A percentile compares a stretch with the other conserved stretches of the same genome.
These are phyloP conservation scores for Agonopterix arenella DNA, from an alignment of 2,888 invertebrate genomes.

Conservation along the genomic window DNA sequence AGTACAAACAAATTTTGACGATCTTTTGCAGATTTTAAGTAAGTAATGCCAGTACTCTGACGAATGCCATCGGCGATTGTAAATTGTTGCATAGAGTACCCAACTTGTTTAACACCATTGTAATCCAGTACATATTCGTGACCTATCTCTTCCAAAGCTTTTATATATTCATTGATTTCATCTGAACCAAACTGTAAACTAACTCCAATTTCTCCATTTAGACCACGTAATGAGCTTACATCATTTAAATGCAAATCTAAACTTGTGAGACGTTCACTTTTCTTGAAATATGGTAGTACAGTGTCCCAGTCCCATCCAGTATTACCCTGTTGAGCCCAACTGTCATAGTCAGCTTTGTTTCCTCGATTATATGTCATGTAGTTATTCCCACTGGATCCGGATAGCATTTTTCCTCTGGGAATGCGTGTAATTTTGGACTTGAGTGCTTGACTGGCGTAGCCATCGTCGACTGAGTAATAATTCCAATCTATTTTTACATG, in stretches of 20 bases:
- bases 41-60: constrained; percentile 30
- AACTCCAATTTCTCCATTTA: constrained; percentile 22
- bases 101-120: constrained; percentile 27
- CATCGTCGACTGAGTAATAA: constrained; percentile 32
- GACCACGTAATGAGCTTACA: constrained; percentile 31
- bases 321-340: constrained; percentile 82
- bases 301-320: constrained; percentile 34
- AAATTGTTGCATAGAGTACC: constrained; percentile 22
- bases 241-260: constrained; percentile 19
- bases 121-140: constrained; percentile 24
- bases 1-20: constrained; percentile 28
- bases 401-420: constrained; percentile 80
- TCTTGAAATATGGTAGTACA: constrained; percentile 28
- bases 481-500: constrained; percentile 71
- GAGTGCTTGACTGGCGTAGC: constrained; percentile 20
- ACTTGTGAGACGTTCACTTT: constrained; percentile 24
- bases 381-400: constrained; percentile 81
- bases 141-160: constrained; percentile 29
- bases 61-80: constrained; percentile 22
- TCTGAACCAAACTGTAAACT: constrained; percentile 31
- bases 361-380: constrained; percentile 81
- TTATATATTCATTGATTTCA: constrained; percentile 40
- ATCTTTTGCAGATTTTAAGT: constrained; percentile 22
- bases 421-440: constrained; percentile 20
- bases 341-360: constrained; percentile 77